Evolutionary conservation across 2,888 invertebrate genomes (phyloP), one percentile per base, ranked within the genome.

Genomic region (Hirtodrosophila cameraria): DNA sequence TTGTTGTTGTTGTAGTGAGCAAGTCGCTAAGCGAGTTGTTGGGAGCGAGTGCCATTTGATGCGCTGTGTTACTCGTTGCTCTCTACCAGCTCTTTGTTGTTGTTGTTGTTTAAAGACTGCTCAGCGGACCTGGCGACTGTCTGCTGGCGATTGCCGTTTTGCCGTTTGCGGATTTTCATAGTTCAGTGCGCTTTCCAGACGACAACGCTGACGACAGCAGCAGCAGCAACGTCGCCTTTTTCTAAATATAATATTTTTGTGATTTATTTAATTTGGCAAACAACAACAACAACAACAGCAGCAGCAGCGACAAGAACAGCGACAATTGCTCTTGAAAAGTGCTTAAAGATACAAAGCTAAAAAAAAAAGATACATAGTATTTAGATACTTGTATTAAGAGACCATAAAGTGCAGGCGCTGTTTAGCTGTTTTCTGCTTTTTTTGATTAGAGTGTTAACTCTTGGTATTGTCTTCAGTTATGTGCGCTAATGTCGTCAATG

Each of bases 131-230:
- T 64, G 68, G 54, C 64, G 52, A 52, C 65, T 59, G 53, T 50
- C 57, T 48, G 59, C 52, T 60, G 66, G 48, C 71, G 61, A 69
- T 73, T 69, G 62, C 62, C 55, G 65, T 59, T 59, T 55, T 67
- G 64, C 66, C 68, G 65, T 76, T 68, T 72, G 73, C 75, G 71
- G 70, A 74, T 75, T 76, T 86, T 86, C 87, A 86, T 84, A 87
- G 82, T 82, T 86, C 84, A 86, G 86, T 87, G 87, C 79, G 86
- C 84, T 86, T 87, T 87, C 80, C 86, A 77, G 83, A 75, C 85
- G 87, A 78, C 70, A 60, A 64, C 67, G 69, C 66, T 59, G 64
- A 77, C 75, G 72, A 75, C 75, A 75, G 66, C 65, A 58, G 42
- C 52, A 38, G 23, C 41, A 36, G 18, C 45, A 43, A 35, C 49